Evolutionary conservation across 2,113 vertebrate genomes (phyloP).

Genomic region (Paracyprichromis sp.): DNA sequence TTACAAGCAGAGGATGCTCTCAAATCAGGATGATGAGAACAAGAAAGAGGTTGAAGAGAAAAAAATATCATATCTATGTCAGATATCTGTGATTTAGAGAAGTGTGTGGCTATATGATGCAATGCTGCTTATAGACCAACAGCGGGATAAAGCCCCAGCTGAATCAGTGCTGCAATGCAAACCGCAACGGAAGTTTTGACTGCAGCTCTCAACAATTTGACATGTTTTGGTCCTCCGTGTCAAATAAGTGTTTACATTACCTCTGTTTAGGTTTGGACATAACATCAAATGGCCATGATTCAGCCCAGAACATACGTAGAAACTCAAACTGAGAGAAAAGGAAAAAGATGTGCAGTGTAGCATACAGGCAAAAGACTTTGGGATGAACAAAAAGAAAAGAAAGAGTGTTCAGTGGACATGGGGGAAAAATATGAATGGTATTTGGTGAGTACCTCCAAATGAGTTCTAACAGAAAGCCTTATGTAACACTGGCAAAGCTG

Average conservation of each 20-base stretch:
- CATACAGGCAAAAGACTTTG: not conserved
- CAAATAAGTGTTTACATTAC: constrained; percentile 56
- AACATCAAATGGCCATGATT: constrained; percentile 57
- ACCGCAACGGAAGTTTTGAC: constrained; percentile 55
- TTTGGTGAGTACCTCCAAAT: not conserved
- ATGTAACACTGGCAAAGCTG: not conserved
- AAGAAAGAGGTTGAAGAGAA: not conserved
- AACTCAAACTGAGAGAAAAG: not conserved
- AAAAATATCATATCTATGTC: not conserved
- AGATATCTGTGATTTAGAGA: not conserved
- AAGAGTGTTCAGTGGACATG: not conserved
- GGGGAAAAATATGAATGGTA: not conserved
- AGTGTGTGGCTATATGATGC: not conserved
- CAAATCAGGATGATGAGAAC: constrained; percentile 46
- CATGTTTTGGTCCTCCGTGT: constrained; percentile 50
- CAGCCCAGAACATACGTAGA: constrained; percentile 32
- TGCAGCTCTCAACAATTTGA: constrained; percentile 53
- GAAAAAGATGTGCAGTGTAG: not conserved
- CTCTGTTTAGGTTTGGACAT: constrained; percentile 46
- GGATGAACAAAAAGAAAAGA: not conserved
- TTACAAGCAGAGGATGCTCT: constrained; percentile 69
- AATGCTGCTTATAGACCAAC: not conserved
- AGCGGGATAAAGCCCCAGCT: not conserved
- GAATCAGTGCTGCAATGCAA: constrained; percentile 15
- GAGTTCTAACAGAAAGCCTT: not conserved